phyloP scores from a whole-genome alignment of 2,797 vertebrate species.

The Rhadinocentrus ornatus region DNA sequence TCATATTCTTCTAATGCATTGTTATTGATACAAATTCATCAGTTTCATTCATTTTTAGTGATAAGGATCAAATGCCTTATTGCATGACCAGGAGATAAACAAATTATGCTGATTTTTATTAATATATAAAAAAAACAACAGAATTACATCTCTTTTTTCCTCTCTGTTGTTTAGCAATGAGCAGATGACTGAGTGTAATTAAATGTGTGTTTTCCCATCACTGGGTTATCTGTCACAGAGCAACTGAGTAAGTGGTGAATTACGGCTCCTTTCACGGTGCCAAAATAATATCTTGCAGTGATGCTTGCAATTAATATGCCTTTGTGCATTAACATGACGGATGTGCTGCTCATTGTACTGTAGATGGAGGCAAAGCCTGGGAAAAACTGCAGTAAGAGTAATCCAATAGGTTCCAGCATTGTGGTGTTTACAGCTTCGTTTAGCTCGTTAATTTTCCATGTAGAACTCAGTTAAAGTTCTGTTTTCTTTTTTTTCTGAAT shows the following conservation, averaged over 20 bases:
- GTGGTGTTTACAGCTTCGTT: constrained; percentile 23
- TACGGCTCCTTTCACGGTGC: constrained; percentile 18
- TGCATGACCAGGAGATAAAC: not conserved
- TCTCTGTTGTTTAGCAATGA: constrained; percentile 11
- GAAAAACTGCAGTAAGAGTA: constrained; percentile 20
- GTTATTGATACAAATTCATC: not conserved
- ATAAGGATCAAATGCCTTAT: not conserved
- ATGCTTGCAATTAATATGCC: constrained; percentile 39
- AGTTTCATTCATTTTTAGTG: not conserved
- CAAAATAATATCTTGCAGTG: constrained; percentile 30
- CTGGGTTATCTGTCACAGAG: constrained; percentile 45
- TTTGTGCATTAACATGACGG: constrained; percentile 41
- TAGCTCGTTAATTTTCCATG: not conserved
- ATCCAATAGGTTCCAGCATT: constrained; percentile 12
- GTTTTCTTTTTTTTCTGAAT: not conserved
- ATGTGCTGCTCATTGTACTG: constrained; percentile 17
- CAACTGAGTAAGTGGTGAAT: constrained; percentile 39
- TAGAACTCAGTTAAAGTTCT: not conserved
- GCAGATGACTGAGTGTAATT: constrained; percentile 41
- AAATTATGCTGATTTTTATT: constrained; percentile 39
- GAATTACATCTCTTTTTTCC: constrained; percentile 21
- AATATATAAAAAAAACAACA: not conserved
- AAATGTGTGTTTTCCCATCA: constrained; percentile 28
- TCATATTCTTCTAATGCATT: not conserved
- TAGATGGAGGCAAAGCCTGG: constrained; percentile 17